phyloP scores from a whole-genome alignment of 2,113 vertebrate genomes.

The Cairina moschata region DNA sequence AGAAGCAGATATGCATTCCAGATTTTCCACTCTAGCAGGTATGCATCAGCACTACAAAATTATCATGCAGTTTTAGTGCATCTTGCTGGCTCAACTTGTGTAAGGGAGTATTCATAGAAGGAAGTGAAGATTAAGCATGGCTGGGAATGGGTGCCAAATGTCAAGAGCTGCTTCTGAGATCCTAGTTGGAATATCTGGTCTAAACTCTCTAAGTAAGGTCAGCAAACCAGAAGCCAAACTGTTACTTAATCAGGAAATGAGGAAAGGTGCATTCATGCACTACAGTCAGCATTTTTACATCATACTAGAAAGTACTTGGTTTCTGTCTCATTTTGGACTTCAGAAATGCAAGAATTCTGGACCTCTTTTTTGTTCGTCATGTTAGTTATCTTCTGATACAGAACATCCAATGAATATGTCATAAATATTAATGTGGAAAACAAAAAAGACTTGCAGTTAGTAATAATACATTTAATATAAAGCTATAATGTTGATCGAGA shows the following conservation, averaged over 20 bases:
- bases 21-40: background rate
- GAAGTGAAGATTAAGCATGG: background rate
- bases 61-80: background rate
- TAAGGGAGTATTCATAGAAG: background rate
- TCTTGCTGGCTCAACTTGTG: background rate
- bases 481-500: background rate
- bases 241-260: background rate
- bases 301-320: background rate
- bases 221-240: background rate
- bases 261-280: background rate
- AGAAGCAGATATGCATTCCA: background rate
- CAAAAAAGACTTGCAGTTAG: background rate
- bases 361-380: background rate
- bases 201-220: background rate
- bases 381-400: background rate
- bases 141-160: background rate
- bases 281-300: background rate
- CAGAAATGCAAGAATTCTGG: background rate
- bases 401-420: background rate
- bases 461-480: background rate
- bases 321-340: background rate
- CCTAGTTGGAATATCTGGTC: background rate
- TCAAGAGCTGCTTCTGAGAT: background rate
- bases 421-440: background rate
- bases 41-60: background rate